Base-by-base conservation (phyloP, 2,797 vertebrate genomes). In the Sebastes oblongus region DNA sequence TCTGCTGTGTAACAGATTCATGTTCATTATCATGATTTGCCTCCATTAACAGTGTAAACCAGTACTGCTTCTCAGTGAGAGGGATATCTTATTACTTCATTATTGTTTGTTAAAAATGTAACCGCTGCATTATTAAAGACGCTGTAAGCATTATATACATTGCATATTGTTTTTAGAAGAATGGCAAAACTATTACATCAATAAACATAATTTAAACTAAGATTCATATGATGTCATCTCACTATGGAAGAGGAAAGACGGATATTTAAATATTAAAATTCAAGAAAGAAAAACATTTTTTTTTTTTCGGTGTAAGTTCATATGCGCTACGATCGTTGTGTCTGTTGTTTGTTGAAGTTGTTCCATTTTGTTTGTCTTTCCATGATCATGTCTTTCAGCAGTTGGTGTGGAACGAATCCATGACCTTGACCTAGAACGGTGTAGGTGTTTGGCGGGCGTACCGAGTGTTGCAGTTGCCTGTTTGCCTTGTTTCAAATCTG, bases 401-500 rank as follows among this genome's bases (percentile, higher is more conserved):
- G 13, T 56, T 25, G 29, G 46, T 29, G 16, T 16, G 18, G 56
- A 84, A 73, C 59, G 52, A 81, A 80, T 72, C 71, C 29, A 14
- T 77, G 83, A 88, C 88, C 91, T 90, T 88, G 90, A 92, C 90
- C 90, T 77, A 90, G 80, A 91, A 86, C 16, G n/a, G 68, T 11
- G 77, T 3, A 30, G 71, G 66, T 62, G 65, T 75, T 83, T 67
- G 82, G 76, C 52, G 72, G 78, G 20, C 71, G 14, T 1, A 29
- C 14, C 4, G 60, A 76, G 54, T 77, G 72, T 78, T 82, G 82
- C 80, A 34, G 71, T 80, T 54, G 80, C 75, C 83, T 32, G 71
- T 84, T 84, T 90, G 67, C 88, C 78, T 83, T 52, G 79, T 84
- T 88, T 90, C 67, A 89, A 83, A 91, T 81, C 69, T 68, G 81